A percentile compares a stretch with the other conserved stretches of the same genome.
phyloP scores from a whole-genome alignment of 2,797 vertebrate species.

The Poecilia picta region DNA sequence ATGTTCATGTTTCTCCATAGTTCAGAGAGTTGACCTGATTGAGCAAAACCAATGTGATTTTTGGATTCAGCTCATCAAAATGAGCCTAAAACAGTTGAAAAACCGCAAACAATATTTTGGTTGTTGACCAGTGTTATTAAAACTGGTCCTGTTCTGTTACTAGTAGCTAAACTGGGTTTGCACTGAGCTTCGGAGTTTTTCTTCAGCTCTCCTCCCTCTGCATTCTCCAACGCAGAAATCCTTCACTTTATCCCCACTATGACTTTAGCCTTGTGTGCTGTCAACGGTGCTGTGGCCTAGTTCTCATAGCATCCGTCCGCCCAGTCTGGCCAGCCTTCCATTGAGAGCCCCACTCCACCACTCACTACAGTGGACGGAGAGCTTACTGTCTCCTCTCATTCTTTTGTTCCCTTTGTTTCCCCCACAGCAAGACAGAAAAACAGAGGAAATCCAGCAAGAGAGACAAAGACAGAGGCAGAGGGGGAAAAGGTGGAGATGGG shows the following conservation, averaged over 20 bases:
- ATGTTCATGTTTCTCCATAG: no score
- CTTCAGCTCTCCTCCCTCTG: background rate
- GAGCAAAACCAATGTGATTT: no score
- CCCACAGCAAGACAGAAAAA: constrained; percentile 76
- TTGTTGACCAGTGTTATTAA: background rate
- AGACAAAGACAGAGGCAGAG: constrained; percentile 51
- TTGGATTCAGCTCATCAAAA: no score
- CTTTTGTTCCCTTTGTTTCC: constrained; percentile 78
- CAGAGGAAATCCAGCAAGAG: constrained; percentile 74
- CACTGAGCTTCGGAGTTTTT: background rate
- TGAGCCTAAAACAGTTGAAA: no score
- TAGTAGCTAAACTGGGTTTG: background rate
- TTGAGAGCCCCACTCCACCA: constrained; percentile 64
- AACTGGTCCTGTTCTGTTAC: background rate
- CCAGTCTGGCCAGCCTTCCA: constrained; percentile 55
- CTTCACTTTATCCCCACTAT: constrained; percentile 40
- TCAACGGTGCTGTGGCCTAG: constrained; percentile 68
- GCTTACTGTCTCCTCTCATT: constrained; percentile 71
- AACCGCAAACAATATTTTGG: no score
- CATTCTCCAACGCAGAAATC: constrained; percentile 24
- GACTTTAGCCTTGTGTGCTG: constrained; percentile 52
- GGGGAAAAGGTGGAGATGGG: constrained; percentile 53
- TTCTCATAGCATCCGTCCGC: constrained; percentile 67
- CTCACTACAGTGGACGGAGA: constrained; percentile 69
- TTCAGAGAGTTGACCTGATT: no score